These are phyloP conservation scores for Carposina sasakii DNA, from an alignment of 1,140 invertebrate species.

Conservation along the genomic window DNA sequence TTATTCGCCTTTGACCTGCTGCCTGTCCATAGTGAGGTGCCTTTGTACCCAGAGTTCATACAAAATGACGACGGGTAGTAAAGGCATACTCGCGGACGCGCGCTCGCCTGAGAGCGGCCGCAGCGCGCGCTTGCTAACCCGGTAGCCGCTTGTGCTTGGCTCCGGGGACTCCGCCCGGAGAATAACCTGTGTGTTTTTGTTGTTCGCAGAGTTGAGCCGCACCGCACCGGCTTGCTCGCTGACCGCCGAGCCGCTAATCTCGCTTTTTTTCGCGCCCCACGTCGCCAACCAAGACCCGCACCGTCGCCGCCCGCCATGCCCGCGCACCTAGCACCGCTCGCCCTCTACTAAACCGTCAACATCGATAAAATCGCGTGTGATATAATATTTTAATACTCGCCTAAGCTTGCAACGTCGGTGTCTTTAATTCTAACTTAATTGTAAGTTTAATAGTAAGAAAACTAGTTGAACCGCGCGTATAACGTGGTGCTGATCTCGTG, in stretches of 20 bases:
- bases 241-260: conserved; percentile 69
- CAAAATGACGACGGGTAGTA: no score
- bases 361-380: conserved; percentile 71
- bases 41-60: no score
- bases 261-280: conserved; percentile 66
- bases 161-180: conserved; percentile 53
- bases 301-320: conserved; percentile 62
- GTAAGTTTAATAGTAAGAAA: conserved; percentile 47
- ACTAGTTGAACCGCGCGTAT: not conserved
- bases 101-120: conserved; percentile 45
- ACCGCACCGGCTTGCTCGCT: conserved; percentile 69
- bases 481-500: conserved; percentile 14
- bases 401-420: conserved; percentile 70
- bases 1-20: conserved; percentile 23
- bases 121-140: conserved; percentile 62
- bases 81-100: conserved; percentile 14
- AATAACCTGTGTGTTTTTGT: conserved; percentile 72
- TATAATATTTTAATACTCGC: conserved; percentile 67
- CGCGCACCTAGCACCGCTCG: conserved; percentile 66
- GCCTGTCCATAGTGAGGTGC: conserved; percentile 14
- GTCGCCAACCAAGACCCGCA: conserved; percentile 56
- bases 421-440: conserved; percentile 65
- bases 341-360: conserved; percentile 66
- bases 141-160: conserved; percentile 66
- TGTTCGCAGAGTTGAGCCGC: conserved; percentile 72